These are phyloP conservation scores for Agrochola macilenta DNA, from an alignment of 2,888 invertebrate genomes.

Conservation along the genomic window DNA sequence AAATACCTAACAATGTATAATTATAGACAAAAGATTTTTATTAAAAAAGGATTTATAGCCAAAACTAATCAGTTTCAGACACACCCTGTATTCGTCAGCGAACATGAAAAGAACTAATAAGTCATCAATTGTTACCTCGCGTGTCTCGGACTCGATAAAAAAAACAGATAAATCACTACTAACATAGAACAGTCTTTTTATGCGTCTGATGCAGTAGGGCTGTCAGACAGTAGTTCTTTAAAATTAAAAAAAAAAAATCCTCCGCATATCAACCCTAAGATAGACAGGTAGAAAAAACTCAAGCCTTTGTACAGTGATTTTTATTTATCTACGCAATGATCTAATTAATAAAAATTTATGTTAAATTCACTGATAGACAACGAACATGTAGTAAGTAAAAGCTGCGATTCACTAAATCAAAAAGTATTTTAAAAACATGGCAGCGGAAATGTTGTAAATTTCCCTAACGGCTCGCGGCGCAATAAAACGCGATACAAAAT, in stretches of 20 bases:
- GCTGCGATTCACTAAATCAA: not conserved
- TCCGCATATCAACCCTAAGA: too few species aligned
- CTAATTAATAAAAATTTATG: too few species aligned
- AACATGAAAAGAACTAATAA: conserved; percentile 35
- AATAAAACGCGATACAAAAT: not conserved
- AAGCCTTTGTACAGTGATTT: too few species aligned
- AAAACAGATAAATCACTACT: conserved; percentile 56
- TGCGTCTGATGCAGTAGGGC: conserved; percentile 62
- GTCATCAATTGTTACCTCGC: conserved; percentile 58
- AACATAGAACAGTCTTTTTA: conserved; percentile 50
- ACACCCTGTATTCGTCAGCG: conserved; percentile 24
- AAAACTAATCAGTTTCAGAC: not conserved
- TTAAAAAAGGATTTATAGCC: not conserved
- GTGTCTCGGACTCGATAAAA: conserved; percentile 49
- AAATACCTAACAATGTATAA: too few species aligned
- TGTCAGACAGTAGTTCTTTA: conserved; percentile 3
- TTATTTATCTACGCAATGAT: too few species aligned
- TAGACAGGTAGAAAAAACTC: too few species aligned
- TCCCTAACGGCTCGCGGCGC: too few species aligned
- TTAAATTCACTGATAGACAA: too few species aligned
- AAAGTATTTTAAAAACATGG: not conserved
- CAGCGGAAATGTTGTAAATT: not conserved
- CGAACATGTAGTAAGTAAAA: not conserved
- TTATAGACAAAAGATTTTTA: not conserved
- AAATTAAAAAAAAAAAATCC: not conserved